Base-by-base conservation (phyloP, 1,140 invertebrate species). In the Bombus superbus region DNA sequence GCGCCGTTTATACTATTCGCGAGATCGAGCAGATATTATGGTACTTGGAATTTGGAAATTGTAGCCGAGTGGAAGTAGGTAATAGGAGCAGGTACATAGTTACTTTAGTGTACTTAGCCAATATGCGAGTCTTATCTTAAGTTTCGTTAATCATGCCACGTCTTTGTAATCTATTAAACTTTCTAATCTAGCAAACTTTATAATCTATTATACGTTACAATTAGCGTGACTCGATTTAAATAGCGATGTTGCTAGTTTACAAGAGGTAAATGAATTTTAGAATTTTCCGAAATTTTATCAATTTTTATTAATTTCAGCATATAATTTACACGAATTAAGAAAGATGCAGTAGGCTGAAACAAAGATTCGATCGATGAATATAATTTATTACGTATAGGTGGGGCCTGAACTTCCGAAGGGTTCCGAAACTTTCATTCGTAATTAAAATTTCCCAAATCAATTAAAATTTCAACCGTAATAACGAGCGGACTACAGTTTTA, bases 361-460 rank as follows among this genome's bases (percentile, higher is more conserved):
- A 13, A n/a, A n/a, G 59, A 10, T n/a, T n/a, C 28, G 11, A 68
- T 38, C 9, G 32, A 22, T 22, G 66, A 68, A 38, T 68, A 68
- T 22, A 18, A 32, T 68, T 68, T 38, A 22, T 68, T 10, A 38
- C 62, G 3, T 32, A 6, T 2, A 8, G 9, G 62, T 11, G 4
- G 22, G 35, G 3, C 1, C 2, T 66, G n/a, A 32, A 32, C 32
- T 32, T 18, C 15, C 32, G 32, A 35, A 35, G 18, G 53, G 9
- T 53, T 13, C 6, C 15, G 13, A 35, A 44, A 75, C 42, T 53
- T 53, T 53, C 32, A 35, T 53, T 3, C 22, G 73, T 75, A 53
- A 75, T 75, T 75, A 53, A 75, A 75, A 53, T 38, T 35, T 68
- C 18, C 22, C 35, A 25, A 68, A 68, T 68, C 66, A 68, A 68